phyloP scores from a whole-genome alignment of 2,888 invertebrate species.

The Luperina nickerlii region DNA sequence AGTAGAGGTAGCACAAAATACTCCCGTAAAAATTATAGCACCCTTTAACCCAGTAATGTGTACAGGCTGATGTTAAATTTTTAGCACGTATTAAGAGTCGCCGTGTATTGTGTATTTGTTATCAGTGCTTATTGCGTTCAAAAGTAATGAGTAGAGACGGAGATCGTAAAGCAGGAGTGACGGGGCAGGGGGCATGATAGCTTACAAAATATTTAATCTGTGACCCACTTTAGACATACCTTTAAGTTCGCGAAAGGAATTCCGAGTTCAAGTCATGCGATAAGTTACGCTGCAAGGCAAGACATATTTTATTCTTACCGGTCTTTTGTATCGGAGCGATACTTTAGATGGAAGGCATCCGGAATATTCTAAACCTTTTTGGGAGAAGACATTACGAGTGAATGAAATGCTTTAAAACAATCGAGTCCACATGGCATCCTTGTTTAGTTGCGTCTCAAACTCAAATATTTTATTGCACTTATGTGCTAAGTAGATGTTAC shows the following conservation, averaged over 20 bases:
- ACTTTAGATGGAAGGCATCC: constrained; percentile 30
- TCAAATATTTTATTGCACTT: not conserved
- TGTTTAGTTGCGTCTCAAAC: not conserved
- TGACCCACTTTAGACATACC: constrained; percentile 55
- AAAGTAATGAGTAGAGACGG: constrained; percentile 47
- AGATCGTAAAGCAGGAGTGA: constrained; percentile 31
- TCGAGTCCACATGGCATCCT: not conserved
- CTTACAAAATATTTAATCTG: constrained; percentile 59
- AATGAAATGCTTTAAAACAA: constrained; percentile 17
- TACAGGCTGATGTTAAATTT: constrained; percentile 23
- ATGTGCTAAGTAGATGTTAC: not conserved
- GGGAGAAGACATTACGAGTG: not conserved
- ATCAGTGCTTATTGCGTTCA: constrained; percentile 56
- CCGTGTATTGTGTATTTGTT: constrained; percentile 39
- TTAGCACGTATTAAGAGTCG: constrained; percentile 36
- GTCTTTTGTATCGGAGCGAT: constrained; percentile 40
- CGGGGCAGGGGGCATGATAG: constrained; percentile 3
- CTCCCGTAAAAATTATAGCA: constrained; percentile 2
- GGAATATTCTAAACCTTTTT: constrained; percentile 40
- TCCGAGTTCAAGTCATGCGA: constrained; percentile 36
- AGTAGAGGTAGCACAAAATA: not conserved
- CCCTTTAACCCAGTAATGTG: not conserved
- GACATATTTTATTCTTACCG: constrained; percentile 53
- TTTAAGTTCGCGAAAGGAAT: constrained; percentile 47
- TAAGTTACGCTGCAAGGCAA: constrained; percentile 33